Base-by-base conservation (phyloP, 2,888 invertebrate genomes). In the Anagyrus pseudococci region DNA sequence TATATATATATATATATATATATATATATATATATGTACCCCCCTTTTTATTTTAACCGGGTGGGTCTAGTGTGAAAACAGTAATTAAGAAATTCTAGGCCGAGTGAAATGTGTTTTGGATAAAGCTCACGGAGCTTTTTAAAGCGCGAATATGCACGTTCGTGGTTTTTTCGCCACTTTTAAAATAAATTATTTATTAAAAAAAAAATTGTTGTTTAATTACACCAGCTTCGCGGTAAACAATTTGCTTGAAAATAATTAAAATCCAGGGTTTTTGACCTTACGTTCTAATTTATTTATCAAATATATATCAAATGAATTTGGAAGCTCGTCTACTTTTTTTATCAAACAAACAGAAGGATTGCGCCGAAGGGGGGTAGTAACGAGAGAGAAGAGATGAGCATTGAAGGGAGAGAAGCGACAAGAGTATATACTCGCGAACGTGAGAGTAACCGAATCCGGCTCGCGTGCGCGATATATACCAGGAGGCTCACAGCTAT, bases 61-160 rank as follows among this genome's bases (percentile, higher is more conserved):
- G n/a, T n/a, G n/a, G n/a, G n/a, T n/a, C 23, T 2, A 23, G 23
- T 49, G 50, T 44, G 29, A 20, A 47, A 17, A n/a, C 46, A 8
- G 57, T 61, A 61, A 65, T 65, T 62, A 65, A 58, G 55, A 58
- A 62, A 65, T 65, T 65, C 58, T 65, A 49, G 37, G 33, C 15
- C 55, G 25, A 26, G 6, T 17, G 25, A 47, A 52, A 46, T 52
- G 46, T 25, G 8, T 60, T 64, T 59, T 59, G 26, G 52, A 56
- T 59, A 59, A 64, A 52, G 15, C 48, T 4, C 2, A 8, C 33
- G 15, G 8, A 8, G 4, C 15, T 37, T 8, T 15, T 37, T 37
- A 15, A n/a, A n/a, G n/a, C n/a, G 33, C 33, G 10, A 2, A 10
- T 8, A 37, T 37, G 8, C 33, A 2, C 8, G 33, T 2, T 37